A percentile compares a stretch with the other conserved stretches of the same genome.
Conservation (phyloP, 2,113 vertebrate species). For the Epinephelus fuscoguttatus region DNA sequence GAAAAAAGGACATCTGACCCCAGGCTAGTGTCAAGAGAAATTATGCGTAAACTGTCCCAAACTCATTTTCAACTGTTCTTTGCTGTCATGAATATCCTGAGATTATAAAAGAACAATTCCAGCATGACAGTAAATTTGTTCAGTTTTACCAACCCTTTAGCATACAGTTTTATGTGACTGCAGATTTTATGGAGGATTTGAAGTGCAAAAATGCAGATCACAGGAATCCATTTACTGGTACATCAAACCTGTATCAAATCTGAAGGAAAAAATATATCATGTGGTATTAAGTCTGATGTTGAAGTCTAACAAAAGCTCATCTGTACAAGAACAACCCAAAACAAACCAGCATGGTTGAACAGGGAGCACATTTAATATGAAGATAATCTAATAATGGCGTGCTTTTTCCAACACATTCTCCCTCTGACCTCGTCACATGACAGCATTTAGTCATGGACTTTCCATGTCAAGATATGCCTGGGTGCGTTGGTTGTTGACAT, state of each 20-base stretch:
- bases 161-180: not conserved
- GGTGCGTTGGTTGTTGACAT: too few species aligned
- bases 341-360: too few species aligned
- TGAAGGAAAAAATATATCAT: not conserved
- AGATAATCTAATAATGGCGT: too few species aligned
- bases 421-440: too few species aligned
- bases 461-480: too few species aligned
- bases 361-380: too few species aligned
- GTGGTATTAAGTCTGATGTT: too few species aligned
- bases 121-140: not conserved
- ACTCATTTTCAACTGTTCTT: not conserved
- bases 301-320: too few species aligned
- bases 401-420: too few species aligned
- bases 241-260: not conserved
- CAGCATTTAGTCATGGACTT: too few species aligned
- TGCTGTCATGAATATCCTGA: not conserved
- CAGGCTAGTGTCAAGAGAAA: not conserved
- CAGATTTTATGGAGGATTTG: not conserved
- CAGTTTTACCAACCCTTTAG: not conserved
- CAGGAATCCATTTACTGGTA: not conserved
- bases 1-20: too few species aligned
- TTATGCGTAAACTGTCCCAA: not conserved
- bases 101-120: not conserved
- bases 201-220: not conserved
- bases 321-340: too few species aligned